Conservation (phyloP, 2,888 invertebrate species). For the Clanis bilineata region DNA sequence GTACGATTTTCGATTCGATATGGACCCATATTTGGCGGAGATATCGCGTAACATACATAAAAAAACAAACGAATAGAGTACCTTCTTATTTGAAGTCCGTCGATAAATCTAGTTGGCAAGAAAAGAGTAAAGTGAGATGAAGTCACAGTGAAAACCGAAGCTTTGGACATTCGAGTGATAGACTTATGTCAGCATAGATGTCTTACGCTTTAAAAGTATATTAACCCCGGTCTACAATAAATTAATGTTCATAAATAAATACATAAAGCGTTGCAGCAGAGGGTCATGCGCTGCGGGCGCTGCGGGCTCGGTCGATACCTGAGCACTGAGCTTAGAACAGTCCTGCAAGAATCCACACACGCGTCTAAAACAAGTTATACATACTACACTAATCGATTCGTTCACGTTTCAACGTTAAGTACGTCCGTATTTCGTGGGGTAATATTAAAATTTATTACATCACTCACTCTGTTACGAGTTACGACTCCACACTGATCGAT, state of each 20-base stretch:
- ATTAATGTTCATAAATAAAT: slow-evolving; percentile 37
- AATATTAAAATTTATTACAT: slow-evolving; percentile 11
- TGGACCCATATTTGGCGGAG: no score
- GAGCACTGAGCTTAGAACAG: slow-evolving; percentile 20
- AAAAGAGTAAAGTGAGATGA: no score
- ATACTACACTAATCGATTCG: slow-evolving; percentile 36
- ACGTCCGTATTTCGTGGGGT: slow-evolving; percentile 10
- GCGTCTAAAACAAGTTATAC: slow-evolving; percentile 40
- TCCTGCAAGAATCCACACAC: slow-evolving; percentile 28
- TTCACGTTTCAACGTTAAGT: slow-evolving; percentile 32
- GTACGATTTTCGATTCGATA: no score
- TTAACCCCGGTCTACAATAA: slow-evolving; percentile 19
- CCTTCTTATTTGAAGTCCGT: no score
- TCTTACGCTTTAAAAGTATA: no score
- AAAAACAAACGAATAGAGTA: no score
- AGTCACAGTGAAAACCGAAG: no score
- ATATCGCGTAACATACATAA: no score
- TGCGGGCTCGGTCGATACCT: slow-evolving; percentile 62
- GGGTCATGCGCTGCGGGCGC: slow-evolving; percentile 50
- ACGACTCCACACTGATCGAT: neutral
- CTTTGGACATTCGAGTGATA: no score
- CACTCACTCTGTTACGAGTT: slow-evolving; percentile 1
- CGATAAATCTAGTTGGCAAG: no score
- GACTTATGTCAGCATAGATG: no score
- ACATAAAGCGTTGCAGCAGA: slow-evolving; percentile 41